Evolutionary conservation across 2,797 vertebrate species (phyloP), one percentile per base, ranked within the genome.

Genomic region (Semotilus atromaculatus): DNA sequence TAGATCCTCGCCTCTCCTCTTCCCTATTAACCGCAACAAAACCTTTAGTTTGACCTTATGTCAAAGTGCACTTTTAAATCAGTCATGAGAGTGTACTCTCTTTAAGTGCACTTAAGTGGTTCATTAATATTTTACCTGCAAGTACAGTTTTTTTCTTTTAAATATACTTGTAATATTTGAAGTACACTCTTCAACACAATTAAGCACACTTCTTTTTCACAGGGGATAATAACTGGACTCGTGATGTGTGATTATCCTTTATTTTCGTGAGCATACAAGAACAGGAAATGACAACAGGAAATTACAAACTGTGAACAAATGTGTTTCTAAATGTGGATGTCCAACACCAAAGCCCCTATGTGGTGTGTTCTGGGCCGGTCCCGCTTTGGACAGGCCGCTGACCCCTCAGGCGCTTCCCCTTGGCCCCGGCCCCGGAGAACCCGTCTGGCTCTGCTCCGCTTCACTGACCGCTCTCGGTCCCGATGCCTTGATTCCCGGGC

Each of bases 401-500:
- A 83, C 83, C 62, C 84, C 34, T 78, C 34, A 68, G 84, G 84
- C 86, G n/a, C 81, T 87, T 83, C 78, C 82, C 66, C 8, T 70
- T 86, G 86, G 86, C 86, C 16, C 5, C 14, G n/a, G 72, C 72
- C 74, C 72, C 19, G 51, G 43, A 60, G 60, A 71, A 81, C 60
- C 86, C 88, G 72, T 79, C 86, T 88, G 87, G 58, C 81, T 81
- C 73, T 11, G 19, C 58, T 88, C 80, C 68, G 67, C 79, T 82
- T 60, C 78, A 45, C 82, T 60, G 76, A 58, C 26, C 58, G 31
- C 67, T 9, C 70, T 77, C 43, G 51, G 78, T 23, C 31, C 31
- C 72, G 6, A 36, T 14, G 34, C 5, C 1, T 19, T 53, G 72
- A 72, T 71, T 71, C 67, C 51, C 23, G 66, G 73, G 66, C 81